phyloP scores from a whole-genome alignment of 2,113 vertebrate genomes.

The Phylloscopus whistleri region DNA sequence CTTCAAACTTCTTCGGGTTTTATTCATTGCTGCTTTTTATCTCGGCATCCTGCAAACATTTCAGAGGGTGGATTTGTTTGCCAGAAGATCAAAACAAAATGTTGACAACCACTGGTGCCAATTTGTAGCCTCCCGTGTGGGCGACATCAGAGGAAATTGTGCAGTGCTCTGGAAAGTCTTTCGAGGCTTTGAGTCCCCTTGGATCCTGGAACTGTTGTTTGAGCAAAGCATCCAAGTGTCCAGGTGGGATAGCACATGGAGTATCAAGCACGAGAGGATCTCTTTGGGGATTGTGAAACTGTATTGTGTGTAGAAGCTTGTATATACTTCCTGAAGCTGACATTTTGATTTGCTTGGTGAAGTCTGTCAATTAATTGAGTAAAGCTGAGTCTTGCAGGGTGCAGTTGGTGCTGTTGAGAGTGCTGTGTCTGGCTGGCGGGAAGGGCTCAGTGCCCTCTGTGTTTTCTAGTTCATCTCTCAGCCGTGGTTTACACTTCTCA shows the following conservation, averaged over 20 bases:
- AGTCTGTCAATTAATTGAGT: neutral
- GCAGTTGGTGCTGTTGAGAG: neutral
- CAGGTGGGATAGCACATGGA: neutral
- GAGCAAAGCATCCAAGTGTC: neutral
- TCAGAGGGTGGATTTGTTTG: constrained; percentile 59
- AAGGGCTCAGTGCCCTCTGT: neutral
- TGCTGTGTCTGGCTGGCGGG: neutral
- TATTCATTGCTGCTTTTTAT: constrained; percentile 7
- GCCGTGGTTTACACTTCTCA: neutral
- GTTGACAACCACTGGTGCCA: constrained; percentile 28
- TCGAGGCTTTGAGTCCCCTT: neutral
- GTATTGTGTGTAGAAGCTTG: neutral
- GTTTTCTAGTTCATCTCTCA: constrained; percentile 14
- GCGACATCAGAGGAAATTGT: neutral
- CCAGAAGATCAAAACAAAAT: constrained; percentile 38
- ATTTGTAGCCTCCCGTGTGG: neutral
- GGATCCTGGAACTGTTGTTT: neutral
- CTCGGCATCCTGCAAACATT: constrained; percentile 1
- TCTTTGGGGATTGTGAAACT: neutral
- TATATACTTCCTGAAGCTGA: neutral
- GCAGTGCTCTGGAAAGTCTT: neutral
- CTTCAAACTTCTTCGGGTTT: neutral
- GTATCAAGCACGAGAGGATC: neutral
- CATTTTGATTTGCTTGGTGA: neutral
- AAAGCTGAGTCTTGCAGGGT: neutral